Conservation (phyloP, 2,113 vertebrate species). For the Circaetus gallicus region DNA sequence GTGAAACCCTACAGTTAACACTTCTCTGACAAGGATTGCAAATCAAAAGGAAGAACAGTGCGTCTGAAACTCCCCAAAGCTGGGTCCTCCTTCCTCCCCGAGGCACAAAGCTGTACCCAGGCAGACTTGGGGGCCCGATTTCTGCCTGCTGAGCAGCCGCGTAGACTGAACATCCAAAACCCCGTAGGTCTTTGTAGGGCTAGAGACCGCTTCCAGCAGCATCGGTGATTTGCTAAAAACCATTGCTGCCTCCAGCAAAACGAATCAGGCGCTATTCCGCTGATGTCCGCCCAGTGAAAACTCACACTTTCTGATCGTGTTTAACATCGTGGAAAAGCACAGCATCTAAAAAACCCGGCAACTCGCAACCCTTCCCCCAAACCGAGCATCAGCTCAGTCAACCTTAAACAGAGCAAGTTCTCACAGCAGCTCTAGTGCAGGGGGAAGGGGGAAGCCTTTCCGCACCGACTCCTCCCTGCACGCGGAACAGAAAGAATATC, state of each 20-base stretch:
- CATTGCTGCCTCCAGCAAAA: not conserved
- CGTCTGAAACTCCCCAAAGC: not conserved
- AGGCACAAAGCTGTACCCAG: accelerated
- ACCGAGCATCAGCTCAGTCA: not conserved
- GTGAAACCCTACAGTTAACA: not conserved
- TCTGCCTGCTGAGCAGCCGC: not conserved
- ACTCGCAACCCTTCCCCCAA: not conserved
- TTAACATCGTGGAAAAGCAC: not conserved
- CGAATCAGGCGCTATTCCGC: not conserved
- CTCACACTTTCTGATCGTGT: not conserved
- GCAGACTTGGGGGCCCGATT: not conserved
- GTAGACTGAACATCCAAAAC: not conserved
- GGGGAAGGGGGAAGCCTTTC: not conserved
- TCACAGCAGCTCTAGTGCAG: not conserved
- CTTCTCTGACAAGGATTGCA: not conserved
- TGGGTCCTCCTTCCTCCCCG: not conserved
- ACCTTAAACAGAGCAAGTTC: not conserved
- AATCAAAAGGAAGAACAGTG: not conserved
- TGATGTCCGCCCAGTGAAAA: not conserved
- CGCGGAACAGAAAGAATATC: not conserved
- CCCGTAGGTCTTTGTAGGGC: not conserved
- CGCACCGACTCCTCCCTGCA: not conserved
- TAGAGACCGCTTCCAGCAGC: not conserved
- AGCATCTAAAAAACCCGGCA: not conserved
- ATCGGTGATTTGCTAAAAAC: not conserved